Evolutionary conservation across 92 coral and sea anemone genomes (phyloP).

Genomic region (Pocillopora meandrina): DNA sequence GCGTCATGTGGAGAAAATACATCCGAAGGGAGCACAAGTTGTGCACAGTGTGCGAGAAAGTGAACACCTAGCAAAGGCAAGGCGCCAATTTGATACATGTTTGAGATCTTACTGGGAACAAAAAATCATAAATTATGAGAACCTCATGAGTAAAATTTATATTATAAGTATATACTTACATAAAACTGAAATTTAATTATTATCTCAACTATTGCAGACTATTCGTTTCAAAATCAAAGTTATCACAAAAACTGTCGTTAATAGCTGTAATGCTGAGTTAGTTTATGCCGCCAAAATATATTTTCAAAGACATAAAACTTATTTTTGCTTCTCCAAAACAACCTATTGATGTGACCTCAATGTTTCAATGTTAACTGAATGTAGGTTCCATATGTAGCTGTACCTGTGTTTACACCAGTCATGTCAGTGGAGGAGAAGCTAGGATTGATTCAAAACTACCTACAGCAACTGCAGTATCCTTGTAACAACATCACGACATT

Average conservation of each 20-base stretch:
- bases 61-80: slow-evolving; percentile 66
- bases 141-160: too few relatives aligned
- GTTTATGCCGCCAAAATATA: too few relatives aligned
- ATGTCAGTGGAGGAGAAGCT: slow-evolving; percentile 79
- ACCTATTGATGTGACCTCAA: neutral
- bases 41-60: slow-evolving; percentile 63
- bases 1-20: slow-evolving; percentile 87
- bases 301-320: neutral
- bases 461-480: slow-evolving; percentile 90
- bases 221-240: too few relatives aligned
- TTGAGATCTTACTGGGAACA: too few relatives aligned
- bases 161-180: too few relatives aligned
- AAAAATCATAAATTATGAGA: too few relatives aligned
- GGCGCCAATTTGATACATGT: neutral
- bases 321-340: neutral
- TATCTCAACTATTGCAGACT: too few relatives aligned
- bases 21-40: slow-evolving; percentile 80
- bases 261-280: too few relatives aligned
- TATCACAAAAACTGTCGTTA: too few relatives aligned
- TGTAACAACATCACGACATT: neutral
- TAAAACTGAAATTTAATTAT: too few relatives aligned
- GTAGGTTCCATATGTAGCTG: slow-evolving; percentile 66
- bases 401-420: slow-evolving; percentile 75
- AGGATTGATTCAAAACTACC: slow-evolving; percentile 75
- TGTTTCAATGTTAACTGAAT: neutral